Conservation (phyloP, 2,797 vertebrate genomes). For the Anableps anableps region DNA sequence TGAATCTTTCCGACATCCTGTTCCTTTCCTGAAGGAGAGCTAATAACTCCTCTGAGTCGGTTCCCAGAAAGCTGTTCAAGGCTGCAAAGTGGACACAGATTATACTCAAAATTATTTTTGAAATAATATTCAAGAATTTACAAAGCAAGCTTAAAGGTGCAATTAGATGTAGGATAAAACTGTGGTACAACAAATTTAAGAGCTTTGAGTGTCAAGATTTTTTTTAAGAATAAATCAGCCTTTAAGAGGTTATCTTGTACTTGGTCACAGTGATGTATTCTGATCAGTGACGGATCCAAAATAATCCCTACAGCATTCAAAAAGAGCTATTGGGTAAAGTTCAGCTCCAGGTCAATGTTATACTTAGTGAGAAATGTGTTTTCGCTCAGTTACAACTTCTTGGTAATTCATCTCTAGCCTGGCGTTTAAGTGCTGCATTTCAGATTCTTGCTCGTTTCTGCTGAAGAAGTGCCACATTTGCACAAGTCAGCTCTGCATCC, state of each 20-base stretch:
- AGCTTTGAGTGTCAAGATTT: neutral
- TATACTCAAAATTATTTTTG: neutral
- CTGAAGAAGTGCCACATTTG: neutral
- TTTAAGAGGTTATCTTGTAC: neutral
- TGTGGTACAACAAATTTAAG: neutral
- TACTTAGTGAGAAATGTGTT: too few relatives aligned
- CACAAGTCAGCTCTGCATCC: neutral
- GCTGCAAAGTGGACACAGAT: neutral
- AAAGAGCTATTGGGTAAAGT: neutral
- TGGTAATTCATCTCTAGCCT: neutral
- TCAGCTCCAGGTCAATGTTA: too few relatives aligned
- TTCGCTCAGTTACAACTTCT: neutral
- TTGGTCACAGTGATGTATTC: neutral
- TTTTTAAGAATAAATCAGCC: neutral
- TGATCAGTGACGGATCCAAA: neutral
- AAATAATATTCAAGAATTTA: neutral
- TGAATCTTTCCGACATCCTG: neutral
- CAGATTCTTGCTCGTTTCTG: too few relatives aligned
- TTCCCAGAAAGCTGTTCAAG: neutral
- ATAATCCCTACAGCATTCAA: neutral
- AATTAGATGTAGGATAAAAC: neutral
- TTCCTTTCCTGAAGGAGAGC: neutral
- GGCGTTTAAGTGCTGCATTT: too few relatives aligned
- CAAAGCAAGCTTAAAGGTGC: neutral
- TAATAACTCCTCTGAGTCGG: neutral